Base-by-base conservation (phyloP, 2,113 vertebrate genomes). In the Calidris pygmaea region DNA sequence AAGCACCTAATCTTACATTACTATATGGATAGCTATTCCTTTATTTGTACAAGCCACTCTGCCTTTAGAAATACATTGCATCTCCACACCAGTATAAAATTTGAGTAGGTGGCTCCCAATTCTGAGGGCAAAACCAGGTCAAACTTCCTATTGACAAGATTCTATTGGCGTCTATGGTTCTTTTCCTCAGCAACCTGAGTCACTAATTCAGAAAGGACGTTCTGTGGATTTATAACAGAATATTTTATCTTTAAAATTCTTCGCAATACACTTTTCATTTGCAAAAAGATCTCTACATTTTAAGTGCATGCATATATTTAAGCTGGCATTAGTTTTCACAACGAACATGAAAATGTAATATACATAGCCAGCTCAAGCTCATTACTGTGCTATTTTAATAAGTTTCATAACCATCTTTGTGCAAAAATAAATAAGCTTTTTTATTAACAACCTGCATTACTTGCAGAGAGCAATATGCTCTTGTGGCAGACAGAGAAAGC, bases 341-440 rank as follows among this genome's bases (percentile, higher is more conserved):
- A 48, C 0, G 3, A 95, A 87, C 39, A n/a, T 52, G 41, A 77
- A 89, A 90, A 94, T 74, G 82, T 53, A 84, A 86, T 68, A 68
- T 65, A 78, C 41, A 60, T 77, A 88, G 62, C 29, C 30, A 90
- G 26, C 45, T 87, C 41, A 81, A 85, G 68, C 85, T 96, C 83
- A 78, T 95, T 91, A 70, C 56, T 75, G n/a, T 75, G 24, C 50
- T 91, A 90, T 92, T 92, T 92, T 55, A 79, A 79, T 95, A 78
- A 65, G 24, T 9, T 83, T 74, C 88, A 89, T 52, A 79, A 70
- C 30, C 32, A 20, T 37, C 59, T 87, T 81, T 59, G 7, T 70
- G 22, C 34, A 62, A 84, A 93, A 96, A 86, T 90, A 96, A 89
- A 71, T 59, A 86, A 24, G 17, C 3, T n/a, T 53, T 62, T 89